Percentiles rank a stretch among this genome's conserved stretches.
Evolutionary conservation across 2,888 invertebrate genomes (phyloP).

Genomic region (Chrysomela aeneicollis): DNA sequence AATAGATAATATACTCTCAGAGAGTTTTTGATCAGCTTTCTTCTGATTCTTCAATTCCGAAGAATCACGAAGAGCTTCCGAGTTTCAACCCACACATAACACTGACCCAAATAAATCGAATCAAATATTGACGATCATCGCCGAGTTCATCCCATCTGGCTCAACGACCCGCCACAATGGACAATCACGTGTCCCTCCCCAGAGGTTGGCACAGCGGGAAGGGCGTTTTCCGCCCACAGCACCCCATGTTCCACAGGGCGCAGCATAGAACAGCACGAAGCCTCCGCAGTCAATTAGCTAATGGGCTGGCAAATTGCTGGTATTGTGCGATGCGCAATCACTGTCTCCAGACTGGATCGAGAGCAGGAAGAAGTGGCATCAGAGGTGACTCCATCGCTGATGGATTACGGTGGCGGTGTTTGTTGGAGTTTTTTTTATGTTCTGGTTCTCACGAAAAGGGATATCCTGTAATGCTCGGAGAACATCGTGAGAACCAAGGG

Average conservation of each 20-base stretch:
- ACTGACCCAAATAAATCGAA: too few relatives aligned
- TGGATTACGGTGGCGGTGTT: too few relatives aligned
- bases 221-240: slow-evolving; percentile 1
- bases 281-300: slow-evolving; percentile 56
- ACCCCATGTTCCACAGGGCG: not conserved
- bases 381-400: not conserved
- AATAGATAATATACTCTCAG: too few relatives aligned
- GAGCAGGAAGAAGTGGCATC: not conserved
- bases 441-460: too few relatives aligned
- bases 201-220: slow-evolving; percentile 9
- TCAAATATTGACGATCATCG: not conserved
- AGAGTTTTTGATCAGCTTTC: too few relatives aligned
- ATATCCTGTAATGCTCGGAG: too few relatives aligned
- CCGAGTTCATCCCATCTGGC: not conserved
- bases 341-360: slow-evolving; percentile 26
- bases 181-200: slow-evolving; percentile 20
- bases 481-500: too few relatives aligned
- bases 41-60: too few relatives aligned
- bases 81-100: too few relatives aligned
- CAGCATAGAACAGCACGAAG: slow-evolving; percentile 41
- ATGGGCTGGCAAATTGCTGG: slow-evolving; percentile 54
- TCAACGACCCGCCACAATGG: not conserved
- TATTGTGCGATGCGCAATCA: slow-evolving; percentile 47
- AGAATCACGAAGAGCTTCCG: too few relatives aligned
- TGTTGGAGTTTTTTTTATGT: too few relatives aligned